Evolutionary conservation across 2,888 invertebrate species (phyloP).

Genomic region (Mechanitis mazaeus): DNA sequence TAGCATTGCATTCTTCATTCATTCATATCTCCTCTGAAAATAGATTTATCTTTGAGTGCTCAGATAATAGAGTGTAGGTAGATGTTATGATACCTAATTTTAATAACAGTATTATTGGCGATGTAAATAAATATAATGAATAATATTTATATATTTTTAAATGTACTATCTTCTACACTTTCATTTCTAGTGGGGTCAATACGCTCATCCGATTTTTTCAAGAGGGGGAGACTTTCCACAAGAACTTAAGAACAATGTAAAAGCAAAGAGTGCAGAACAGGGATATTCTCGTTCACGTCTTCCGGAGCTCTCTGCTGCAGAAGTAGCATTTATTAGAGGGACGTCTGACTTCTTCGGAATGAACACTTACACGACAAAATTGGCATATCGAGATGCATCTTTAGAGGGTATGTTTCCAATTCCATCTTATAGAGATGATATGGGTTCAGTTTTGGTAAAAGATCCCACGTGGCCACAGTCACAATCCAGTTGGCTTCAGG

Average conservation of each 20-base stretch:
- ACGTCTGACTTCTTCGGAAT: slow-evolving; percentile 82
- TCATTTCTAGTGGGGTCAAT: slow-evolving; percentile 56
- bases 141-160: slow-evolving; percentile 1
- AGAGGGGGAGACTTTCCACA: slow-evolving; percentile 70
- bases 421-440: slow-evolving; percentile 60
- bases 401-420: slow-evolving; percentile 52
- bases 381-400: slow-evolving; percentile 56
- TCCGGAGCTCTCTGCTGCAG: slow-evolving; percentile 68
- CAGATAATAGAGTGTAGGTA: too few relatives aligned
- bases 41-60: too few relatives aligned
- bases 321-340: slow-evolving; percentile 76
- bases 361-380: slow-evolving; percentile 77
- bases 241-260: slow-evolving; percentile 59
- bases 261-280: slow-evolving; percentile 63
- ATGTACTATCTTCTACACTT: neutral
- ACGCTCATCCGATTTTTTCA: slow-evolving; percentile 62
- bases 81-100: too few relatives aligned
- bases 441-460: slow-evolving; percentile 46
- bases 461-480: slow-evolving; percentile 51
- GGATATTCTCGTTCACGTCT: slow-evolving; percentile 63
- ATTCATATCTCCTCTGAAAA: too few relatives aligned
- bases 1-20: too few relatives aligned
- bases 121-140: too few relatives aligned
- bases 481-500: slow-evolving; percentile 52
- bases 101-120: too few relatives aligned